These are phyloP conservation scores for Lypha dubia DNA, from an alignment of 2,888 invertebrate genomes.

Conservation along the genomic window DNA sequence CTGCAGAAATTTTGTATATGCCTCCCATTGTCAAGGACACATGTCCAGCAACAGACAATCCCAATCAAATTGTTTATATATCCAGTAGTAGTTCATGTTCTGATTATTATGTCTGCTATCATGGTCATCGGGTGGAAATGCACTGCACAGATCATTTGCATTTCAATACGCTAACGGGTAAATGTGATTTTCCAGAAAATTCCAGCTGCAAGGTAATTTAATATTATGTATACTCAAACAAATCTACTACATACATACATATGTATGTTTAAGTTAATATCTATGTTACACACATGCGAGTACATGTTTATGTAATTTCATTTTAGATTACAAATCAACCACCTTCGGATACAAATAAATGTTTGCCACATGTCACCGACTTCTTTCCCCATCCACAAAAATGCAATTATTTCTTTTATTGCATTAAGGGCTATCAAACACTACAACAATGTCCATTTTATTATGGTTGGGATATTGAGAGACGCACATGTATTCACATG, in stretches of 20 bases:
- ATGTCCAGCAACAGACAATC: conserved; percentile 78
- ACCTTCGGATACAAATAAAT: conserved; percentile 74
- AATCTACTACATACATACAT: background rate
- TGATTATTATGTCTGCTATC: conserved; percentile 81
- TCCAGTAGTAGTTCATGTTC: conserved; percentile 78
- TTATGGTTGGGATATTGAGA: conserved; percentile 81
- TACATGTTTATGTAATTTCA: background rate
- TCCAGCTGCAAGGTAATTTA: conserved; percentile 76
- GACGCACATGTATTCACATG: conserved; percentile 78
- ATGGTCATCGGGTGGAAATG: conserved; percentile 79
- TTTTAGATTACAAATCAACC: conserved; percentile 52
- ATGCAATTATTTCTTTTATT: conserved; percentile 82
- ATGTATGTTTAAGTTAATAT: no score
- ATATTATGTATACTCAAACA: background rate
- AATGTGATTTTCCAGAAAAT: conserved; percentile 80
- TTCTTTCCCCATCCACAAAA: conserved; percentile 81
- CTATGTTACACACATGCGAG: background rate
- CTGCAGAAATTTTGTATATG: conserved; percentile 68
- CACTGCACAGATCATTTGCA: conserved; percentile 80
- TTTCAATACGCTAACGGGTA: conserved; percentile 78
- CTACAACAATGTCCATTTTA: conserved; percentile 82
- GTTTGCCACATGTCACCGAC: conserved; percentile 78
- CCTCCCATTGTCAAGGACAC: conserved; percentile 76
- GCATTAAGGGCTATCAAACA: conserved; percentile 81
- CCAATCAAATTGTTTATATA: conserved; percentile 78